Conservation (phyloP, 1,140 invertebrate genomes). For the Apis mellifera region DNA sequence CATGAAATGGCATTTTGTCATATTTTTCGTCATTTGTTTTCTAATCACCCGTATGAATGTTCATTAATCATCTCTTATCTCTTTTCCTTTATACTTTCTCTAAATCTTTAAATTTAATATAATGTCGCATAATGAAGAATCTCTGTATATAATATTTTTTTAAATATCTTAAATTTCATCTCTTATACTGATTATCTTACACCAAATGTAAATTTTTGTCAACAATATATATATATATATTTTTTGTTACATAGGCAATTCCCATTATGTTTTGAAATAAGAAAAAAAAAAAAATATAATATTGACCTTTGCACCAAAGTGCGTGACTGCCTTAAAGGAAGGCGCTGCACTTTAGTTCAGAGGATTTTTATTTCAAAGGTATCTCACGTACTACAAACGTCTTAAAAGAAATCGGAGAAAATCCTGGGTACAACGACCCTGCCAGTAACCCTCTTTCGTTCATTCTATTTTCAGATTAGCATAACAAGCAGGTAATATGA, state of each 20-base stretch:
- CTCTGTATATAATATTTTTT: too few relatives aligned
- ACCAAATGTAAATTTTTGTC: neutral
- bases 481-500: constrained; percentile 30
- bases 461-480: constrained; percentile 38
- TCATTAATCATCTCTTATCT: constrained; percentile 2
- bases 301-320: neutral
- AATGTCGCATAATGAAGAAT: neutral
- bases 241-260: neutral
- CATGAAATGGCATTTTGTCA: constrained; percentile 28
- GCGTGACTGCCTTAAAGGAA: neutral
- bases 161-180: too few relatives aligned
- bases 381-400: constrained; percentile 3
- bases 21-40: constrained; percentile 18
- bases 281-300: neutral
- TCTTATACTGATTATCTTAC: neutral
- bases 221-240: neutral
- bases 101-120: neutral
- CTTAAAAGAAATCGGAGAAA: constrained; percentile 26
- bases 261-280: neutral
- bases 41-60: neutral
- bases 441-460: constrained; percentile 7
- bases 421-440: constrained; percentile 2
- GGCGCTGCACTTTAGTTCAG: neutral
- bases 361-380: constrained; percentile 30
- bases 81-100: neutral